Evolutionary conservation across 2,113 vertebrate genomes (phyloP), one percentile per base, ranked within the genome.

Genomic region (Pituophis catenifer): DNA sequence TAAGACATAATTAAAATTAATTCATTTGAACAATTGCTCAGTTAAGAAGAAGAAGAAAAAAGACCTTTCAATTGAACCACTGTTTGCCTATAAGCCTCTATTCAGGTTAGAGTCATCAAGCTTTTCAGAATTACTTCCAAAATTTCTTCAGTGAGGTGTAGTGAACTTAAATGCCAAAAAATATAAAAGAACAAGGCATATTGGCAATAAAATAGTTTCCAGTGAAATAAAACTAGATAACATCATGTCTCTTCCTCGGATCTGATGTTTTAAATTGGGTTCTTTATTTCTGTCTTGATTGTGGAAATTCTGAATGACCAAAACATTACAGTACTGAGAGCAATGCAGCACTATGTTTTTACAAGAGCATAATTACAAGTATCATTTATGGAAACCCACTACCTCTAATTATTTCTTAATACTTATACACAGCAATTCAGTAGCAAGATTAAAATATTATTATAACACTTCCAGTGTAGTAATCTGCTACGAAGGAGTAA

Each of bases 31-130:
- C 75, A 95, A 87, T 90, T 93, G 92, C 53, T 93, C 62, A 97
- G 97, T 95, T 33, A 57, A 95, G 96, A 93, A 93, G 50, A 24
- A 24, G 11, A 52, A 97, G 24, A 96, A 8, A 96, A 8, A 96
- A 62, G 13, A 8, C 95, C 95, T 94, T 95, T 54, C 55, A 97
- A 96, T 89, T 91, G 91, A 97, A 96, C 75, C n/a, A 1, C 94
- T 96, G 96, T 96, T 92, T 89, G 53, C 59, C 94, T 93, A 96
- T 96, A 94, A 96, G 96, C 94, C 52, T 90, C 24, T 11, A 53
- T 62, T 94, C 93, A 94, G 89, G 92, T 94, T 94, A 90, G 7
- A 4, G 53, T 19, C 65, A 26, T 21, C 90, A 86, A 19, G 44
- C 11, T 95, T 13, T 5, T 13, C 26, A 53, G 13, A 23, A 21